Evolutionary conservation across 2,113 vertebrate species (phyloP).

Genomic region (Gallinago jamesoni): DNA sequence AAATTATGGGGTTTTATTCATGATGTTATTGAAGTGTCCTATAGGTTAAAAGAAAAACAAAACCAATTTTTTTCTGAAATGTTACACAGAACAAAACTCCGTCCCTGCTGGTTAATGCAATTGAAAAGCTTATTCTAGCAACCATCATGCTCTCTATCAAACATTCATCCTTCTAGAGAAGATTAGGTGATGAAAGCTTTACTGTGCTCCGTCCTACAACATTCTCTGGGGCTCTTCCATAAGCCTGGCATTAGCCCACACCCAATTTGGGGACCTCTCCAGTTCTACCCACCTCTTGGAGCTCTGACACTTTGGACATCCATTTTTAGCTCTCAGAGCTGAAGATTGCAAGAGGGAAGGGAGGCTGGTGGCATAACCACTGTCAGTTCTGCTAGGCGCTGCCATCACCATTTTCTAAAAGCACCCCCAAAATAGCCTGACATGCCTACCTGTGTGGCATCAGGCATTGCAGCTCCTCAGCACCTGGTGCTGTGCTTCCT

Average conservation of each 20-base stretch:
- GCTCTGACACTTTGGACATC: neutral
- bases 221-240: neutral
- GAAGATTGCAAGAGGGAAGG: neutral
- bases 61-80: neutral
- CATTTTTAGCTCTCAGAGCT: neutral
- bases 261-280: accelerated
- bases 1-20: neutral
- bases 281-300: neutral
- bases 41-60: neutral
- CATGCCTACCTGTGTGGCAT: neutral
- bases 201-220: neutral
- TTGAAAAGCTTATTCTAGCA: neutral
- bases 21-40: neutral
- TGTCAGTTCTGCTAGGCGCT: neutral
- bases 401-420: neutral
- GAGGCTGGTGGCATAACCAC: neutral
- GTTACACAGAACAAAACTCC: neutral
- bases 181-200: neutral
- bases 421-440: neutral
- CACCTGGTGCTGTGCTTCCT: neutral
- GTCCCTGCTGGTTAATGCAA: neutral
- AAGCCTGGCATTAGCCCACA: neutral
- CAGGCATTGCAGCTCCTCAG: neutral
- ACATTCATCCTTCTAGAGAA: neutral
- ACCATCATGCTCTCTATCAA: neutral